Evolutionary conservation across 2,113 vertebrate species (phyloP), one percentile per base, ranked within the genome.

Genomic region (Rhinoderma darwinii): DNA sequence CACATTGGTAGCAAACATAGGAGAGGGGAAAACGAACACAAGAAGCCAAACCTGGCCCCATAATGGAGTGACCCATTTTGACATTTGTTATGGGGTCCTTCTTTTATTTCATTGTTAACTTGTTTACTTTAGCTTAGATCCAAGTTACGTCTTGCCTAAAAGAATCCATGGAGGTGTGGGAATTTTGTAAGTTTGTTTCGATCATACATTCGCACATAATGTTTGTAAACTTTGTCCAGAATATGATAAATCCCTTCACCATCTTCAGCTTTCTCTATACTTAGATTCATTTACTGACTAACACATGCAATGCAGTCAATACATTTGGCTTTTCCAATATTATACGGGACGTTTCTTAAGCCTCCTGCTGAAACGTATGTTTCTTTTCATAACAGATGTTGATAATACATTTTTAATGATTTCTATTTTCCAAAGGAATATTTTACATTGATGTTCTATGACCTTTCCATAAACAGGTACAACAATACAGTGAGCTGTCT

Each of bases 341-440:
- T 63, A 56, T 35, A 59, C 12, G 37, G 35, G 54, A 56, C 10
- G 5, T 80, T 61, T 39, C 41, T 47, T 4, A 32, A 32, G 47
- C 35, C 17, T 41, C 11, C 35, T 63, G 78, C 47, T 81, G 78
- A 63, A 63, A 81, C 20, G 39, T 43, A 63, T 81, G 54, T 63
- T 61, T 81, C 56, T 18, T 44, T 35, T 81, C 56, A n/a, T n/a
- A 18, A 1, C 56, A 63, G 39, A 61, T 63, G 78, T 61, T 3
- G 4, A 14, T 81, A 81, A 81, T 63, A 10, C 54, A 81, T 63
- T 81, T 66, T 82, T 82, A 82, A 82, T 44, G 56, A 82, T 82
- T 66, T 66, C 25, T 61, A 6, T 82, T 43, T 82, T 82, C 54
- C n/a, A 82, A 17, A 1, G 3, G 12, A 44, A 66, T 3, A 15